phyloP scores from a whole-genome alignment of 2,888 invertebrate species.

The Steromphala cineraria region DNA sequence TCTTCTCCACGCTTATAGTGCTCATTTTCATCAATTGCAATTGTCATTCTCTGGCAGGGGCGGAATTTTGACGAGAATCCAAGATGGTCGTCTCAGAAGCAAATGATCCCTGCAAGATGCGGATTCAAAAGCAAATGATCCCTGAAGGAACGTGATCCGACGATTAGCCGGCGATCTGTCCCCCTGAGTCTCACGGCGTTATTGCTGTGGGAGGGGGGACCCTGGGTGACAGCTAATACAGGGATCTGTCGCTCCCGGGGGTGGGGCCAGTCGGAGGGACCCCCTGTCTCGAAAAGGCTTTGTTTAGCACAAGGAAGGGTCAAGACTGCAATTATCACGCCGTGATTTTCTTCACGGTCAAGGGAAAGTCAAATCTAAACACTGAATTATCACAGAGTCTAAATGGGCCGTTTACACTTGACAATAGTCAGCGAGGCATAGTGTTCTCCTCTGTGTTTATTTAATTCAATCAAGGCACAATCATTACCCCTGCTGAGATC shows the following conservation, averaged over 20 bases:
- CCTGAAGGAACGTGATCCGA: slow-evolving; percentile 4
- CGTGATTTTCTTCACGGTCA: slow-evolving; percentile 7
- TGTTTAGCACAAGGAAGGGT: not conserved
- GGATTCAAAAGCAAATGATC: slow-evolving; percentile 11
- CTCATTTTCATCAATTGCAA: slow-evolving; percentile 13
- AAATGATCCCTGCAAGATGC: slow-evolving; percentile 7
- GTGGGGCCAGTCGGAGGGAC: not conserved
- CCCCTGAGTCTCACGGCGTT: slow-evolving; percentile 20
- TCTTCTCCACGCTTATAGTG: not conserved
- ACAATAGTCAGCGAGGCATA: not conserved
- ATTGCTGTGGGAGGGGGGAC: slow-evolving; percentile 3
- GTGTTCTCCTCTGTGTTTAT: slow-evolving; percentile 45
- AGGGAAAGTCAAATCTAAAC: slow-evolving; percentile 14
- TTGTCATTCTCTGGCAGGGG: not conserved
- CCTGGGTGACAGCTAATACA: slow-evolving; percentile 1
- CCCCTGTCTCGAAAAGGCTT: not conserved
- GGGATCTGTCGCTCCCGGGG: slow-evolving; percentile 2
- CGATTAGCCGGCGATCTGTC: slow-evolving; percentile 17
- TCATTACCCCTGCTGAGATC: slow-evolving; percentile 41
- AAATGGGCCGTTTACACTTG: not conserved
- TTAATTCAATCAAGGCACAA: slow-evolving; percentile 57
- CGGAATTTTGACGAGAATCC: not conserved
- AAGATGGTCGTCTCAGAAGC: slow-evolving; percentile 6
- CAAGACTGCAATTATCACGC: slow-evolving; percentile 11
- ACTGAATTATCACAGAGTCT: slow-evolving; percentile 2